Conservation (phyloP, 2,113 vertebrate genomes). For the Turnix velox region DNA sequence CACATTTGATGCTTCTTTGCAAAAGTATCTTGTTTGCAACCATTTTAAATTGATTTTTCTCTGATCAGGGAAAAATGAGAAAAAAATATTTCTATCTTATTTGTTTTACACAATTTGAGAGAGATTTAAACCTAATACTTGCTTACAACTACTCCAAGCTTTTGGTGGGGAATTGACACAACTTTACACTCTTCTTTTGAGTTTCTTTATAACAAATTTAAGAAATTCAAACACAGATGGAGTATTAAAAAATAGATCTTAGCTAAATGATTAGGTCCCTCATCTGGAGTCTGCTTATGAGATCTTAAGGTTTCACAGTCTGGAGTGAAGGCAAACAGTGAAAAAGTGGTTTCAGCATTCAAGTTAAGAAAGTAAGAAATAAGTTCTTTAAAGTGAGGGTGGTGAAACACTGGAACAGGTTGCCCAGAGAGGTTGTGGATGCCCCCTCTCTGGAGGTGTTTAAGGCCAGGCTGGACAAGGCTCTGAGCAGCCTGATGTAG, state of each 20-base stretch:
- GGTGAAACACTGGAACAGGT: too few relatives aligned
- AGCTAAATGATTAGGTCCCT: background rate
- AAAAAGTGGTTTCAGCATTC: background rate
- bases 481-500: too few relatives aligned
- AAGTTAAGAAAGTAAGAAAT: too few relatives aligned
- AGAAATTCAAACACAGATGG: background rate
- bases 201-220: background rate
- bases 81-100: background rate
- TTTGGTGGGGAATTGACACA: background rate
- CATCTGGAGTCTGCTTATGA: background rate
- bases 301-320: background rate
- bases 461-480: too few relatives aligned
- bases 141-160: background rate
- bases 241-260: background rate
- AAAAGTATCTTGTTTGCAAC: background rate
- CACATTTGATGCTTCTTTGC: background rate
- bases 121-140: background rate
- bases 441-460: too few relatives aligned
- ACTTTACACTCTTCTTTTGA: background rate
- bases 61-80: background rate
- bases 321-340: background rate
- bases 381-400: too few relatives aligned
- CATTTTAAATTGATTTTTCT: background rate
- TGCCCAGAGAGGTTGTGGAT: too few relatives aligned
- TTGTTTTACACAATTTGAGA: background rate